phyloP scores from a whole-genome alignment of 2,888 invertebrate species.

The Dyspetes luteomarginatus region DNA sequence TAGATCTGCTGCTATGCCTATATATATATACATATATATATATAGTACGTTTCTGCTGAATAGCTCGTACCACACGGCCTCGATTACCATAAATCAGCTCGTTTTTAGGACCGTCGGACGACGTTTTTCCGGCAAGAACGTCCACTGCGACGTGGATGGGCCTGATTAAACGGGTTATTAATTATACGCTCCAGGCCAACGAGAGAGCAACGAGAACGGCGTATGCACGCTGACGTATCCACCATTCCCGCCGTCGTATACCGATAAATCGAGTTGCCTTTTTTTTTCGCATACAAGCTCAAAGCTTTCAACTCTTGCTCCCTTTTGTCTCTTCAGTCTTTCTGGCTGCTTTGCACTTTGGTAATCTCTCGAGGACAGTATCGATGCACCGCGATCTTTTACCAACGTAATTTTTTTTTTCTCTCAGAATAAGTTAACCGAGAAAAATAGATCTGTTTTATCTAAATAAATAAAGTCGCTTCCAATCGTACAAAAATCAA shows the following conservation, averaged over 20 bases:
- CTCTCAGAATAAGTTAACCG: background rate
- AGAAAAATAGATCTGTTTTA: background rate
- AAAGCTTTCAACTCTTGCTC: constrained; percentile 14
- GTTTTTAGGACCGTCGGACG: constrained; percentile 73
- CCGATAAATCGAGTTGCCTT: constrained; percentile 48
- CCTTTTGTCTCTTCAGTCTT: background rate
- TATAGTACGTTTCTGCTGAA: constrained; percentile 50
- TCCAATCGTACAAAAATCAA: background rate
- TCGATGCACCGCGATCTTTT: constrained; percentile 26
- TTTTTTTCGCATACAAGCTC: constrained; percentile 23
- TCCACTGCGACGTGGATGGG: constrained; percentile 71
- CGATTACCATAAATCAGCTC: constrained; percentile 77
- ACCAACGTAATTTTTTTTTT: background rate
- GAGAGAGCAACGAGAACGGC: constrained; percentile 30
- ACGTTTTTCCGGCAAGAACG: constrained; percentile 68
- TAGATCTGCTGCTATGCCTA: background rate
- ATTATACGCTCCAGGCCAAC: constrained; percentile 75
- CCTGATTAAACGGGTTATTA: constrained; percentile 81
- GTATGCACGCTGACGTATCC: constrained; percentile 45
- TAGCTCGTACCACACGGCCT: constrained; percentile 30
- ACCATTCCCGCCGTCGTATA: constrained; percentile 36
- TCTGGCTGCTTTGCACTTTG: background rate
- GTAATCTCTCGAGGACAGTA: constrained; percentile 9
- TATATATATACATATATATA: constrained; percentile 51
- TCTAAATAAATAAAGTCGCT: background rate